Conservation (phyloP, 2,888 invertebrate species). For the Tenodera sinensis region DNA sequence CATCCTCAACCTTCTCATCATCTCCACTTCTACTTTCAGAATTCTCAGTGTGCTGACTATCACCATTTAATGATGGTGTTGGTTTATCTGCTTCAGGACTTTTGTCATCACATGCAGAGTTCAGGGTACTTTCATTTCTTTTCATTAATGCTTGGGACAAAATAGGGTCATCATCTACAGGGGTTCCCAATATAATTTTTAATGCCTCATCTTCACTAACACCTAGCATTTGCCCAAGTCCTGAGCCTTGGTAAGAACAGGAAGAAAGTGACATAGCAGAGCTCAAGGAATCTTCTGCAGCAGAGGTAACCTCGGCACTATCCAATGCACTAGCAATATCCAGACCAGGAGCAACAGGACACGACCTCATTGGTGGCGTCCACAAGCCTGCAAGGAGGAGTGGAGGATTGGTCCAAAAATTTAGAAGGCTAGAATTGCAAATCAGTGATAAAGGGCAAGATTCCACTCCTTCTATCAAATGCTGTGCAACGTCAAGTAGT, state of each 20-base stretch:
- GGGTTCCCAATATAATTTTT: constrained; percentile 58
- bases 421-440: constrained; percentile 80
- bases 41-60: constrained; percentile 30
- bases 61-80: background rate
- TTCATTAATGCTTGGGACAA: background rate
- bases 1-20: constrained; percentile 19
- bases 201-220: constrained; percentile 70
- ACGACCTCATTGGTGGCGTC: constrained; percentile 73
- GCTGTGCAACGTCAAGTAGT: constrained; percentile 71
- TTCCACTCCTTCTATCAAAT: constrained; percentile 73
- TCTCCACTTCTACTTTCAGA: constrained; percentile 32
- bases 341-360: constrained; percentile 57
- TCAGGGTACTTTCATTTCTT: constrained; percentile 22
- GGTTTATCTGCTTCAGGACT: background rate
- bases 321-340: constrained; percentile 68
- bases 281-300: constrained; percentile 31
- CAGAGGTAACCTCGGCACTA: constrained; percentile 30
- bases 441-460: constrained; percentile 64
- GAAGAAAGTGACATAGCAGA: constrained; percentile 19
- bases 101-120: constrained; percentile 30
- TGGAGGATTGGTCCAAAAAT: constrained; percentile 83
- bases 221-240: constrained; percentile 25
- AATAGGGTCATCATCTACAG: constrained; percentile 42
- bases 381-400: constrained; percentile 80
- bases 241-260: constrained; percentile 25